Conservation (phyloP, 2,888 invertebrate species). For the Fragum fragum region DNA sequence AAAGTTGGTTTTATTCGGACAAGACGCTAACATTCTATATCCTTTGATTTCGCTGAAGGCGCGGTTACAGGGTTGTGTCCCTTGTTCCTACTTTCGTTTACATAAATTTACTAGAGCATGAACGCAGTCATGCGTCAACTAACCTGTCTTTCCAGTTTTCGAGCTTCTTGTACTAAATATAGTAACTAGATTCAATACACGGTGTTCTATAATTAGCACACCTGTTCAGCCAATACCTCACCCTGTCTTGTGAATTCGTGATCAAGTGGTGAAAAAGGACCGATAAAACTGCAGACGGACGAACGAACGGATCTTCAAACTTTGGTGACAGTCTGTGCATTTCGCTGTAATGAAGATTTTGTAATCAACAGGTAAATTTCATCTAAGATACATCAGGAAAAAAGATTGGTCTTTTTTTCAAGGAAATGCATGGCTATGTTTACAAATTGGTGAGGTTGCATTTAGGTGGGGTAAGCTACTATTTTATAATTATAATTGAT, state of each 20-base stretch:
- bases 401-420: no score
- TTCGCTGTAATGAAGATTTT: slow-evolving; percentile 62
- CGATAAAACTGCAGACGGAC: slow-evolving; percentile 34
- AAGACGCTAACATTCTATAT: no score
- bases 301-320: slow-evolving; percentile 29
- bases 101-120: slow-evolving; percentile 47
- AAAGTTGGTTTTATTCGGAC: no score
- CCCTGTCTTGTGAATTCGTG: slow-evolving; percentile 52
- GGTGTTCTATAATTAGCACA: slow-evolving; percentile 61
- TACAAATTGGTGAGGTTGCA: slow-evolving; percentile 41
- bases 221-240: slow-evolving; percentile 58
- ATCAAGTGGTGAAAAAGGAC: slow-evolving; percentile 41
- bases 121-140: slow-evolving; percentile 39
- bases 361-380: slow-evolving; percentile 48
- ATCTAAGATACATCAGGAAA: background rate
- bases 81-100: slow-evolving; percentile 45
- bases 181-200: slow-evolving; percentile 62
- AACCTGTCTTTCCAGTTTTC: slow-evolving; percentile 66
- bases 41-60: no score
- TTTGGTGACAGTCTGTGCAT: slow-evolving; percentile 11
- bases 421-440: slow-evolving; percentile 44
- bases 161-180: slow-evolving; percentile 50
- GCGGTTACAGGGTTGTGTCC: slow-evolving; percentile 1
- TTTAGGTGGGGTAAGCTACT: slow-evolving; percentile 67
- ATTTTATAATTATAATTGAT: no score